phyloP scores from a whole-genome alignment of 1,140 invertebrate species.

The Drosophila kikkawai region DNA sequence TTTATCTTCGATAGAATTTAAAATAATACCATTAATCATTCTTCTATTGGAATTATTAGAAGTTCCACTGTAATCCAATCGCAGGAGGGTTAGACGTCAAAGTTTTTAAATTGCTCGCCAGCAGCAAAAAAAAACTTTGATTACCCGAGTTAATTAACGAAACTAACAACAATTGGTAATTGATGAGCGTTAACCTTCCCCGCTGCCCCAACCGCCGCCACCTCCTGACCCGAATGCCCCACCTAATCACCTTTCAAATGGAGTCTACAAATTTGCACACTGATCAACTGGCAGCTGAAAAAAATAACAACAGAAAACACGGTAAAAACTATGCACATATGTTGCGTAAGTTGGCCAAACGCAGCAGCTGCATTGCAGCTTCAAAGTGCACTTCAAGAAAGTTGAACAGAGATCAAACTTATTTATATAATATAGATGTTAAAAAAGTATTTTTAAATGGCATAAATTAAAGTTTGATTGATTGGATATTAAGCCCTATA shows the following conservation, averaged over 20 bases:
- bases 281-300: slow-evolving; percentile 17
- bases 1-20: not conserved
- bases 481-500: not conserved
- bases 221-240: not conserved
- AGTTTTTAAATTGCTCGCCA: slow-evolving; percentile 17
- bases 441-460: not conserved
- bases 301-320: slow-evolving; percentile 4
- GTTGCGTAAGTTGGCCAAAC: slow-evolving; percentile 61
- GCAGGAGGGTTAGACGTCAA: slow-evolving; percentile 6
- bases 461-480: not conserved
- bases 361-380: slow-evolving; percentile 41
- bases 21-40: not conserved
- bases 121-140: slow-evolving; percentile 41
- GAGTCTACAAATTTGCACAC: slow-evolving; percentile 52
- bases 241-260: slow-evolving; percentile 59
- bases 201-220: too few species aligned
- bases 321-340: slow-evolving; percentile 28
- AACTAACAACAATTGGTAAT: slow-evolving; percentile 72
- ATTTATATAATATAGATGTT: too few species aligned
- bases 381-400: slow-evolving; percentile 10
- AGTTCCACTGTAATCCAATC: not conserved
- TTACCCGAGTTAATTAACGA: slow-evolving; percentile 73
- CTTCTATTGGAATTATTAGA: not conserved
- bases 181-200: slow-evolving; percentile 53
- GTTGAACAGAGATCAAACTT: not conserved